Percentiles rank a stretch among this genome's conserved stretches.
Conservation (phyloP, 2,888 invertebrate species). For the Drosophila dives region DNA sequence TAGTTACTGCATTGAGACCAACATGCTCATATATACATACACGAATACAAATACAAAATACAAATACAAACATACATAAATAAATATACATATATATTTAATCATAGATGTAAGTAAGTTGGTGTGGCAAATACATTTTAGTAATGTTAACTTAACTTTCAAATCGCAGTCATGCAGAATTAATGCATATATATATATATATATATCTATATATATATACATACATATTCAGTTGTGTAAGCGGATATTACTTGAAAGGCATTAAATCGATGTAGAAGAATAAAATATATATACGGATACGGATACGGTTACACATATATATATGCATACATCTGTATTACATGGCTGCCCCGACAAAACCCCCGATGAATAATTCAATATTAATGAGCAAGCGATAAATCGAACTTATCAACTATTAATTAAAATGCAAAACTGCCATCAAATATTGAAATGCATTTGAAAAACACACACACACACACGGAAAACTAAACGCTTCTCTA, state of each 20-base stretch:
- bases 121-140: conserved; percentile 75
- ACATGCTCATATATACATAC: conserved; percentile 53
- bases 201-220: conserved; percentile 4
- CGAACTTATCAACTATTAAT: conserved; percentile 24
- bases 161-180: conserved; percentile 15
- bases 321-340: conserved; percentile 8
- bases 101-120: conserved; percentile 65
- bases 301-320: background rate
- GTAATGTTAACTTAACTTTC: conserved; percentile 37
- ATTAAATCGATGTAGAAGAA: conserved; percentile 9
- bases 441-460: conserved; percentile 43
- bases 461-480: conserved; percentile 35
- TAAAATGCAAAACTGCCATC: conserved; percentile 40
- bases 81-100: conserved; percentile 36
- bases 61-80: conserved; percentile 18
- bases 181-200: conserved; percentile 1
- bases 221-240: background rate
- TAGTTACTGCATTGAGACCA: conserved; percentile 70
- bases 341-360: conserved; percentile 15
- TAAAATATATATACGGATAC: conserved; percentile 7
- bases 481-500: conserved; percentile 75
- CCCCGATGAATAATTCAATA: conserved; percentile 14
- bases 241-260: background rate
- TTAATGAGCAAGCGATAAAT: conserved; percentile 12
- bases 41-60: conserved; percentile 26